Evolutionary conservation across 2,888 invertebrate species (phyloP).

Genomic region (Halictus ligatus): DNA sequence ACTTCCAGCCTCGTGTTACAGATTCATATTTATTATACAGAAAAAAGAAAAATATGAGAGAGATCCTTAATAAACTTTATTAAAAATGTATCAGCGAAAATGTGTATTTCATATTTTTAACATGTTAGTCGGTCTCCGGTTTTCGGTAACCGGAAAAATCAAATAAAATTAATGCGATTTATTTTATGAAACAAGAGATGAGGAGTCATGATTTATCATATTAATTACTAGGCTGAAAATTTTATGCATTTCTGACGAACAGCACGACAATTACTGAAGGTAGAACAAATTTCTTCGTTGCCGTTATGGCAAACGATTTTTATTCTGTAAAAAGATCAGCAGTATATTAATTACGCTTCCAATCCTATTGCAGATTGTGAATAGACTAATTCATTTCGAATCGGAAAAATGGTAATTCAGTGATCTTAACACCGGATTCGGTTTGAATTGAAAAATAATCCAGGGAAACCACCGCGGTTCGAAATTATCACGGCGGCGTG

Average conservation of each 20-base stretch:
- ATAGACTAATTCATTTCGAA: background rate
- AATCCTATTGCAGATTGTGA: background rate
- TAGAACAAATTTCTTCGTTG: background rate
- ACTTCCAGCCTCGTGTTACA: background rate
- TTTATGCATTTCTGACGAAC: background rate
- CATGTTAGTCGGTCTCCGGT: background rate
- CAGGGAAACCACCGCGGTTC: background rate
- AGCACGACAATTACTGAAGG: background rate
- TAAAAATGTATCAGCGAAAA: background rate
- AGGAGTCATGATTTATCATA: background rate
- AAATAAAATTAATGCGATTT: background rate
- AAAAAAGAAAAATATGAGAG: background rate
- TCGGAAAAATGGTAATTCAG: background rate
- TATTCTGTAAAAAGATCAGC: background rate
- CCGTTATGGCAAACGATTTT: background rate
- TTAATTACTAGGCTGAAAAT: background rate
- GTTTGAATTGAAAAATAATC: conserved; percentile 11
- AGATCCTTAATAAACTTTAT: background rate
- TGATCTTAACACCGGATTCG: background rate
- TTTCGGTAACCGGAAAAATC: background rate
- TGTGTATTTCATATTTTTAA: background rate
- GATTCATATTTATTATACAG: background rate
- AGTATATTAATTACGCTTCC: background rate
- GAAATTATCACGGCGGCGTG: background rate
- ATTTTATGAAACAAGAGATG: background rate